Evolutionary conservation across 2,888 invertebrate species (phyloP).

Genomic region (Elgonia sp.): DNA sequence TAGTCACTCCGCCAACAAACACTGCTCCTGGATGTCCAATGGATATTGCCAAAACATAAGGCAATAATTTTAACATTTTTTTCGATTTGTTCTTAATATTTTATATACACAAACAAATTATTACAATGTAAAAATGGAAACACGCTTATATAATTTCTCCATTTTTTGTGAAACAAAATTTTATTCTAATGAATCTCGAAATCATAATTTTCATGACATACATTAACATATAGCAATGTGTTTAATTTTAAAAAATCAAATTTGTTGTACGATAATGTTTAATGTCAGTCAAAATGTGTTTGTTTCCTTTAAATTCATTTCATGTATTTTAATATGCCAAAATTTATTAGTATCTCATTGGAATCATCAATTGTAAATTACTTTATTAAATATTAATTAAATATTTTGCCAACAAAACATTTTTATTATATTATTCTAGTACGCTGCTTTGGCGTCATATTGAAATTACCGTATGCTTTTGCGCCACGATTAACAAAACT

Average conservation of each 20-base stretch:
- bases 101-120: conserved; percentile 73
- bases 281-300: conserved; percentile 7
- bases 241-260: neutral
- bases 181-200: conserved; percentile 65
- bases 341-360: conserved; percentile 1
- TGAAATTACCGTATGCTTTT: too few relatives aligned
- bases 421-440: neutral
- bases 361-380: conserved; percentile 12
- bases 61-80: conserved; percentile 61
- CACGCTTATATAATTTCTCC: conserved; percentile 47
- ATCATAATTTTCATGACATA: conserved; percentile 14
- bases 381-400: conserved; percentile 39
- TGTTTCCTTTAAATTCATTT: conserved; percentile 8
- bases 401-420: conserved; percentile 20
- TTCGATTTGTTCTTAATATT: conserved; percentile 78
- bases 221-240: neutral
- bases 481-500: too few relatives aligned
- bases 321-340: neutral
- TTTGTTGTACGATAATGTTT: conserved; percentile 19
- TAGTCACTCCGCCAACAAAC: conserved; percentile 81
- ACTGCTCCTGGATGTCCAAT: conserved; percentile 85
- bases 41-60: conserved; percentile 87
- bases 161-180: conserved; percentile 35
- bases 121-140: conserved; percentile 62
- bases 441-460: too few relatives aligned